Evolutionary conservation across 1,140 invertebrate genomes (phyloP).

Genomic region (Pseudomyrmex sp.): DNA sequence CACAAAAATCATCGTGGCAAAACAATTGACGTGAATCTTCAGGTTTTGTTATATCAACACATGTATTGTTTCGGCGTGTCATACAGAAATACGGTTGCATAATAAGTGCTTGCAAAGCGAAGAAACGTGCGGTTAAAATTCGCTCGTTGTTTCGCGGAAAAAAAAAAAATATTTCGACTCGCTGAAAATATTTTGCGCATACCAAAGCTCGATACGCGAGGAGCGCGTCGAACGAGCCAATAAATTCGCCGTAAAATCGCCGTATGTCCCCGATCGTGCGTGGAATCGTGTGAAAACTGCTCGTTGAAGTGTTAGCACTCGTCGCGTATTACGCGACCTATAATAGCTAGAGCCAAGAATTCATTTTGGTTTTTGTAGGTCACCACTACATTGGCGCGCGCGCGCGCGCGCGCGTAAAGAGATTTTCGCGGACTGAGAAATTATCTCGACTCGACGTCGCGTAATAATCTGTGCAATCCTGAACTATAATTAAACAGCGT

Average conservation of each 20-base stretch:
- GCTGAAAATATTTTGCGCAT: background rate
- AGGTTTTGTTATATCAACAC: background rate
- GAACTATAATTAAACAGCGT: conserved; percentile 47
- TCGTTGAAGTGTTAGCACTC: background rate
- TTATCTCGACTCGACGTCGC: conserved; percentile 43
- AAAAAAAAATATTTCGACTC: conserved; percentile 38
- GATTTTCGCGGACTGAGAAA: conserved; percentile 50
- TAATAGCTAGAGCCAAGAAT: conserved; percentile 73
- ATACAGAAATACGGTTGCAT: conserved; percentile 1
- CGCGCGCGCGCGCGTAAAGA: background rate
- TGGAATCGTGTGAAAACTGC: conserved; percentile 5
- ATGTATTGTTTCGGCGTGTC: background rate
- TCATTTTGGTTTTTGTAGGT: conserved; percentile 66
- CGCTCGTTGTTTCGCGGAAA: background rate
- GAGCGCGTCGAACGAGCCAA: background rate
- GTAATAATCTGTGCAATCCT: conserved; percentile 49
- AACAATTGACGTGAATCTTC: background rate
- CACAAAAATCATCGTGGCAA: background rate
- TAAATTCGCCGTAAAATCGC: conserved; percentile 13
- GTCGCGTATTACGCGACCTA: conserved; percentile 63
- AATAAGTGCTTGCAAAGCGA: conserved; percentile 31
- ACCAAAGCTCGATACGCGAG: background rate
- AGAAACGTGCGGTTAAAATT: conserved; percentile 3
- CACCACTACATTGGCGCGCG: conserved; percentile 30
- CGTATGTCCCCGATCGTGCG: conserved; percentile 5